Conservation (phyloP, 2,888 invertebrate species). For the Drosophila testacea region DNA sequence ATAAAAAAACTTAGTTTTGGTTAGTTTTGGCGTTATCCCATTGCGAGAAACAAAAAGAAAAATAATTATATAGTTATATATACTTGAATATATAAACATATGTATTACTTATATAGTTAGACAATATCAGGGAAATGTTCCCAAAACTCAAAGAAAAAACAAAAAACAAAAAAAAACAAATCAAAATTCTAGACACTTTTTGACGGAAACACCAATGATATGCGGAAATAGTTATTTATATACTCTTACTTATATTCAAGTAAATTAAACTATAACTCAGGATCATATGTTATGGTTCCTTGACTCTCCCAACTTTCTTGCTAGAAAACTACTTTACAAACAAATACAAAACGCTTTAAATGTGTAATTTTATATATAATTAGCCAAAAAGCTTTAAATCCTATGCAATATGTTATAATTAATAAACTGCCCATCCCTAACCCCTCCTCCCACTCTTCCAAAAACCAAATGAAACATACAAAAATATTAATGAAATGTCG, state of each 20-base stretch:
- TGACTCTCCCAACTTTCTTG: conserved; percentile 24
- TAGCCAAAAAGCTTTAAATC: conserved; percentile 36
- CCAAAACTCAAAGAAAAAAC: conserved; percentile 47
- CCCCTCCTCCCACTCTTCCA: not conserved
- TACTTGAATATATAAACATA: conserved; percentile 43
- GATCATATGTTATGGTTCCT: conserved; percentile 57
- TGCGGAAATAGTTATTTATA: conserved; percentile 34
- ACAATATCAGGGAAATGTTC: conserved; percentile 81
- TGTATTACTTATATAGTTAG: conserved; percentile 75
- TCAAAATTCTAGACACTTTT: conserved; percentile 59
- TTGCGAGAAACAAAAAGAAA: conserved; percentile 5
- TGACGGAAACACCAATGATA: conserved; percentile 65
- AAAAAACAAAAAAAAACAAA: conserved; percentile 23
- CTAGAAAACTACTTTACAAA: conserved; percentile 28
- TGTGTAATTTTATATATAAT: conserved; percentile 38
- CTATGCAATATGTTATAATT: conserved; percentile 40
- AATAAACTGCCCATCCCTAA: not conserved
- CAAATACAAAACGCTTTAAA: conserved; percentile 53
- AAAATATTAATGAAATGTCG: conserved; percentile 6
- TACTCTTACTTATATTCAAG: conserved; percentile 30
- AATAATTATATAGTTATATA: conserved; percentile 17
- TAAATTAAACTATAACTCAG: conserved; percentile 36
- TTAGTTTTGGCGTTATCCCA: not conserved
- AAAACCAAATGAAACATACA: not conserved
- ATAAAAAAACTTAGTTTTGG: not conserved